phyloP scores from a whole-genome alignment of 1,140 invertebrate genomes.

The Hyphantria cunea region DNA sequence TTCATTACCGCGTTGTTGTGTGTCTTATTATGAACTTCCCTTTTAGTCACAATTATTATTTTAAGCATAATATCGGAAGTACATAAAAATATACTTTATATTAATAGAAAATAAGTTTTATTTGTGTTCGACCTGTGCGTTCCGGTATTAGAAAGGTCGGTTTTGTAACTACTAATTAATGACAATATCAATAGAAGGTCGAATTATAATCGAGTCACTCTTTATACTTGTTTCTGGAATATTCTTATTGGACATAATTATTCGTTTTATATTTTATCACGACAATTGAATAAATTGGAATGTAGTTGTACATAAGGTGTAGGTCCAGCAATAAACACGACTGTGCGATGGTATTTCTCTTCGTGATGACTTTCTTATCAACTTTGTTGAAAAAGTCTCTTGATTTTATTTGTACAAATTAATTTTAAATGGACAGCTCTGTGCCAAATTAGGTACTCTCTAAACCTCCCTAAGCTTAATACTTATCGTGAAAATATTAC shows the following conservation, averaged over 20 bases:
- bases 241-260: conserved; percentile 13
- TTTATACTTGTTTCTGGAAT: conserved; percentile 13
- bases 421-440: conserved; percentile 33
- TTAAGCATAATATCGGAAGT: conserved; percentile 3
- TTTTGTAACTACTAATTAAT: conserved; percentile 49
- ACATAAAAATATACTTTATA: conserved; percentile 14
- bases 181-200: conserved; percentile 53
- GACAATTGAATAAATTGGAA: background rate
- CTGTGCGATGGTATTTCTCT: conserved; percentile 7
- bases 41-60: conserved; percentile 4
- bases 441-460: conserved; percentile 73
- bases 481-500: conserved; percentile 59
- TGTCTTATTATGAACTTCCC: conserved; percentile 10
- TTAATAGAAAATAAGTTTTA: conserved; percentile 48
- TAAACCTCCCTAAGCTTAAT: conserved; percentile 58
- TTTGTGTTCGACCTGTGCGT: conserved; percentile 44
- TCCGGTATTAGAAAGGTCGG: conserved; percentile 40
- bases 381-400: conserved; percentile 16
- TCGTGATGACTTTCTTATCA: conserved; percentile 24
- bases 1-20: background rate
- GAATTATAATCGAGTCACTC: conserved; percentile 22
- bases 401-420: conserved; percentile 10
- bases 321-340: background rate
- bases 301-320: conserved; percentile 1
- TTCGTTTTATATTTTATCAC: background rate